Percentiles rank a stretch among this genome's conserved stretches.
These are phyloP conservation scores for Puffinus mauretanicus DNA, from an alignment of 2,113 vertebrate species.

Conservation along the genomic window DNA sequence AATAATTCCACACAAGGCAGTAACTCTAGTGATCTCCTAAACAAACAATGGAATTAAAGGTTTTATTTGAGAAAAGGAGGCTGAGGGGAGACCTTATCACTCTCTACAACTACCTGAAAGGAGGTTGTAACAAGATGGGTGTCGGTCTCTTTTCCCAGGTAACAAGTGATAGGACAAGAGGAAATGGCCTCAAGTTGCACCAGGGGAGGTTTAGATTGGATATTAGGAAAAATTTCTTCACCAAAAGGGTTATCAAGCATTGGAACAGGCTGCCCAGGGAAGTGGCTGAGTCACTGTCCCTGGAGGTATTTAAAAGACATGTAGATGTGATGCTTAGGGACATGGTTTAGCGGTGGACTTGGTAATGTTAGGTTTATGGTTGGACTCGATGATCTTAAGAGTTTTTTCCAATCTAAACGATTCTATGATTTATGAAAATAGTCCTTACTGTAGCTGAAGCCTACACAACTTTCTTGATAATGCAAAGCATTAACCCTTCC, in stretches of 20 bases:
- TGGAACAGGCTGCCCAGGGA: not conserved
- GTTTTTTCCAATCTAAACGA: not conserved
- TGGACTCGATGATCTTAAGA: not conserved
- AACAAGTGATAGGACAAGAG: not conserved
- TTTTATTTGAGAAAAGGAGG: not conserved
- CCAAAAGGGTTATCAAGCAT: not conserved
- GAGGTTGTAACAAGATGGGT: accelerated
- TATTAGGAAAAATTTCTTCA: not conserved
- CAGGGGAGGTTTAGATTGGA: not conserved
- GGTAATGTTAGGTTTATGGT: not conserved
- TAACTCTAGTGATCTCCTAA: not conserved
- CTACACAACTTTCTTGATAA: not conserved
- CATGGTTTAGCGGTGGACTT: not conserved
- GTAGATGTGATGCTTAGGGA: not conserved
- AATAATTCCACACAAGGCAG: not conserved
- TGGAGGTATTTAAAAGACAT: not conserved
- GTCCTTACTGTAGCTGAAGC: not conserved
- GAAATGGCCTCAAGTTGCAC: not conserved
- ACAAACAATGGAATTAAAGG: not conserved
- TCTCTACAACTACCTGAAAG: not conserved
- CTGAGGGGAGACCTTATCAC: not conserved
- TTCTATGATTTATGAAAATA: not conserved
- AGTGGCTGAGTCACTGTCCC: not conserved
- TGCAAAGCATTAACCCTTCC: not conserved
- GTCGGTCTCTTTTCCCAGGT: not conserved